phyloP scores from a whole-genome alignment of 2,113 vertebrate genomes.

The Sapajus apella region DNA sequence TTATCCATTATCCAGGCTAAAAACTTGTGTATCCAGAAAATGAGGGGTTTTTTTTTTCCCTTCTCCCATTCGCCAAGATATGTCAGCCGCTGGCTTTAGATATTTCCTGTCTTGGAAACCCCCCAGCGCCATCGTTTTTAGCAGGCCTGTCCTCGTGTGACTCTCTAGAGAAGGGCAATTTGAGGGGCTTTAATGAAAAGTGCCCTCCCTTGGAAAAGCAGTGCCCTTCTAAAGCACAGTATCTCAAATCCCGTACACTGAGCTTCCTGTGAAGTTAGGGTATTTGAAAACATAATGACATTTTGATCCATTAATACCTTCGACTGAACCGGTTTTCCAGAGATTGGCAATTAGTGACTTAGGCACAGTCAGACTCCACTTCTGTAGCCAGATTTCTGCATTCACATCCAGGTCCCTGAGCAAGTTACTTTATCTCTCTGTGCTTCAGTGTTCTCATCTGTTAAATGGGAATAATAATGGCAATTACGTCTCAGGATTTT shows the following conservation, averaged over 20 bases:
- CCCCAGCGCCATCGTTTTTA: not conserved
- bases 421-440: not conserved
- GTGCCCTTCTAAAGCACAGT: not conserved
- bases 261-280: not conserved
- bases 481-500: not conserved
- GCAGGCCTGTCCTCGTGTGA: not conserved
- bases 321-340: not conserved
- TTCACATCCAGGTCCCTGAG: too few species aligned
- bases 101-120: conserved; percentile 38
- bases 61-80: conserved; percentile 10
- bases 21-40: conserved; percentile 17
- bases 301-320: not conserved
- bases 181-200: not conserved
- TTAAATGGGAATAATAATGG: not conserved
- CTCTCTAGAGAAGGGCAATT: not conserved
- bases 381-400: not conserved
- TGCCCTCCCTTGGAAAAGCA: not conserved
- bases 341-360: not conserved
- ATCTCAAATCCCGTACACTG: not conserved
- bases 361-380: not conserved
- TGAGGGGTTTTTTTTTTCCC: not conserved
- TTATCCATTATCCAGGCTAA: not conserved
- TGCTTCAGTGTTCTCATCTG: not conserved
- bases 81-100: not conserved
- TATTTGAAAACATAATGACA: not conserved